Base-by-base conservation (phyloP, 2,797 vertebrate genomes). In the Tamandua tetradactyla region DNA sequence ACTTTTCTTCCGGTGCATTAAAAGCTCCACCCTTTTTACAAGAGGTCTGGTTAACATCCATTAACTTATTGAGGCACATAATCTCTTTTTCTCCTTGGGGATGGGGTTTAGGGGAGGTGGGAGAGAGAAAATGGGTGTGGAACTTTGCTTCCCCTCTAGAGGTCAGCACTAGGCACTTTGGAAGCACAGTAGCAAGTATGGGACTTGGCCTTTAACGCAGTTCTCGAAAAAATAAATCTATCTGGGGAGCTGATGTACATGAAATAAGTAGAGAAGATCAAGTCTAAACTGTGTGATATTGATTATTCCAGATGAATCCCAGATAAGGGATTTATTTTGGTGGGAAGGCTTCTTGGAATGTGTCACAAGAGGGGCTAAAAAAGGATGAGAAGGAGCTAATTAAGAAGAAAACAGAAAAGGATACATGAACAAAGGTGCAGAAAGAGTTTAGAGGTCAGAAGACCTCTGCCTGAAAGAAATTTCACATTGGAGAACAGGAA, bases 301-400 rank as follows among this genome's bases (percentile, higher is more conserved):
- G 95, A 81, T 93, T 88, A 71, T 57, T 89, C 55, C 61, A 87
- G 71, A 93, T 61, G 32, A 93, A 68, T 89, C 30, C 30, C 75
- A 71, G 61, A 82, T 75, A 85, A 96, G 25, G 30, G 40, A 81
- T 76, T 85, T 94, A 37, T 93, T 93, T 96, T 59, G 55, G 84
- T 35, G 61, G 69, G 37, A 84, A 81, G 37, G 15, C 35, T n/a
- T 93, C 62, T 93, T 49, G 83, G 75, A 68, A 81, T 69, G 69
- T 89, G 57, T 89, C n/a, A 68, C 71, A 83, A 57, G 12, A 44
- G 47, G 82, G 84, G 2, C 37, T n/a, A 32, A 27, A 22, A 89
- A 91, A 94, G 75, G 62, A 76, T 72, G 12, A 93, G 86, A 89
- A 94, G 71, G 37, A 95, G 40, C 57, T 87, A 85, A 85, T 81